phyloP scores from a whole-genome alignment of 2,113 vertebrate species.

The Ctenomys sociabilis region DNA sequence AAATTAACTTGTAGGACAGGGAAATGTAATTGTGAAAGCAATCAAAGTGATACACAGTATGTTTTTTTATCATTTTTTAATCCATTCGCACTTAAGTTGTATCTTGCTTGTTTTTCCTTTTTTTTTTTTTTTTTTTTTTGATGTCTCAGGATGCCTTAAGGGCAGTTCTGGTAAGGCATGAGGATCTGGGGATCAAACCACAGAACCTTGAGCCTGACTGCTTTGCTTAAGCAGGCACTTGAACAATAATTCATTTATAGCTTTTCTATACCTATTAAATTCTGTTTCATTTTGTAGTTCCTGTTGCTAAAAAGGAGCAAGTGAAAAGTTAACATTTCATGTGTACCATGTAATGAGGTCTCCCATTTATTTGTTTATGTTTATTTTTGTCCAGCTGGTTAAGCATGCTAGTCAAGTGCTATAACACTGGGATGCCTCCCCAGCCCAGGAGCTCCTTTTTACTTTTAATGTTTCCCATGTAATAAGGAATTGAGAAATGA shows the following conservation, averaged over 20 bases:
- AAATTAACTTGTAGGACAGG: neutral
- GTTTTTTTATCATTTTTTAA: neutral
- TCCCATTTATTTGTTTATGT: neutral
- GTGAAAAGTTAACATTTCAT: neutral
- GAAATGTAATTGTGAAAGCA: constrained; percentile 16
- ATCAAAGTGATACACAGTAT: neutral
- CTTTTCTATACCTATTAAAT: neutral
- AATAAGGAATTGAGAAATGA: constrained; percentile 26
- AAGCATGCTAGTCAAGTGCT: neutral
- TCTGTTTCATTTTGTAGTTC: neutral
- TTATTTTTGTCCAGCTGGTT: neutral
- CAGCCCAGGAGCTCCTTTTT: neutral
- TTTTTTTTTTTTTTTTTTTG: no score
- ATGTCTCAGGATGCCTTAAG: no score
- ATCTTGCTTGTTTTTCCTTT: neutral
- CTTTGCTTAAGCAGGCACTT: no score
- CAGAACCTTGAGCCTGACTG: no score
- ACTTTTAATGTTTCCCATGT: neutral
- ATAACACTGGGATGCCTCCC: neutral
- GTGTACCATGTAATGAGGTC: neutral
- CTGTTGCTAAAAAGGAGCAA: neutral
- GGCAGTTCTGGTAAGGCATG: no score
- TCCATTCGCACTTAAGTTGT: constrained; percentile 36
- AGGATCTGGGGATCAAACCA: no score
- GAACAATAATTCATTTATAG: constrained; percentile 18